These are phyloP conservation scores for Geotrypetes seraphini DNA, from an alignment of 2,797 vertebrate genomes.

Conservation along the genomic window DNA sequence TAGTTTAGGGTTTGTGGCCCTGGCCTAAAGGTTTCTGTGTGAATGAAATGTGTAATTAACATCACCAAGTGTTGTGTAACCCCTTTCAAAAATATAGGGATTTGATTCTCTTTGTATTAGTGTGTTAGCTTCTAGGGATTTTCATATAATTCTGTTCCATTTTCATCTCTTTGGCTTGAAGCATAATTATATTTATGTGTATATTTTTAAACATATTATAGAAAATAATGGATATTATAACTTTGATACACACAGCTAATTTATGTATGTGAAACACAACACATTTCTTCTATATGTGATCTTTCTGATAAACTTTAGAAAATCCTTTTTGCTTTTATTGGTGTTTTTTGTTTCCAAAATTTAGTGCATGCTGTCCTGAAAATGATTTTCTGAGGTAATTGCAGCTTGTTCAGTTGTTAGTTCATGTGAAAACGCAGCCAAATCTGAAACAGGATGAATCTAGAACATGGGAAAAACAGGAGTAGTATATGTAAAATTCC, in stretches of 20 bases:
- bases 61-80: slow-evolving; percentile 11
- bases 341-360: slow-evolving; percentile 4
- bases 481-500: slow-evolving; percentile 2
- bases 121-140: slow-evolving; percentile 9
- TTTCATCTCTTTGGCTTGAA: slow-evolving; percentile 9
- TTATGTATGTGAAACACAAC: slow-evolving; percentile 9
- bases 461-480: slow-evolving; percentile 3
- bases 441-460: slow-evolving; percentile 6
- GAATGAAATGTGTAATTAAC: no score
- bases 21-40: no score
- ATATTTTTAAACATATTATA: slow-evolving; percentile 1
- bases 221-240: slow-evolving; percentile 4
- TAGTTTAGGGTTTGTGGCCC: no score
- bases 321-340: neutral
- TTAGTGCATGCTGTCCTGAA: neutral
- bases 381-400: slow-evolving; percentile 5
- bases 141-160: neutral
- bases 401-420: slow-evolving; percentile 1
- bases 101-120: no score
- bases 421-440: slow-evolving; percentile 15
- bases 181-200: neutral
- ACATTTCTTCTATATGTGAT: slow-evolving; percentile 1
- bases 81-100: slow-evolving; percentile 9
- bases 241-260: neutral
- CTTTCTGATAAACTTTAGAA: slow-evolving; percentile 10